These are phyloP conservation scores for Ostrea edulis DNA, from an alignment of 1,140 invertebrate genomes.

Conservation along the genomic window DNA sequence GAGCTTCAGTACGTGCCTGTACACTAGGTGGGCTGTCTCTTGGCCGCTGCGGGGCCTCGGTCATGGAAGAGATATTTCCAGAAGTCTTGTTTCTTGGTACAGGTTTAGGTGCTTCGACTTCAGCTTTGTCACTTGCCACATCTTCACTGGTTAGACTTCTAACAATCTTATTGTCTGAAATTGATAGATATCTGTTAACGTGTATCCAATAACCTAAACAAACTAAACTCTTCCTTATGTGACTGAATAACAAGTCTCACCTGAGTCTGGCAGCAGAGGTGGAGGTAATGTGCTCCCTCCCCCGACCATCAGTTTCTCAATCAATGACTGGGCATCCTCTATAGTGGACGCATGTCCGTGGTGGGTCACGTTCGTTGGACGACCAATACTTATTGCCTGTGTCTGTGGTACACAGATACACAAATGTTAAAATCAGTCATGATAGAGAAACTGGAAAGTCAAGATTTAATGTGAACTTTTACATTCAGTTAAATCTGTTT, in stretches of 20 bases:
- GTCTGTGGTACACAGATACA: not conserved
- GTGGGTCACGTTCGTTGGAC: constrained; percentile 75
- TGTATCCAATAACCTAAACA: not conserved
- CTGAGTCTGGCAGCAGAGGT: constrained; percentile 59
- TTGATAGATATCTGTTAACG: not conserved
- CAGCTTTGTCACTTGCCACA: constrained; percentile 45
- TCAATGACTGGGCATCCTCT: constrained; percentile 72
- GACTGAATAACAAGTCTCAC: not conserved
- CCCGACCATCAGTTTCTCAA: constrained; percentile 68
- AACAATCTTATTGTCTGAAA: constrained; percentile 28
- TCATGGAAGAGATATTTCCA: constrained; percentile 62
- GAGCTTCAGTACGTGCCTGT: constrained; percentile 50
- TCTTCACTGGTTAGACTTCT: constrained; percentile 75
- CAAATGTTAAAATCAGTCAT: too few relatives aligned
- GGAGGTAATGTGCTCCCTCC: constrained; percentile 53
- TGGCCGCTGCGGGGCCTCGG: constrained; percentile 56
- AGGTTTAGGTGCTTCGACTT: constrained; percentile 54
- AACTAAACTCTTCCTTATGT: not conserved
- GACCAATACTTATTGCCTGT: constrained; percentile 63
- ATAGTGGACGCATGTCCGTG: constrained; percentile 69
- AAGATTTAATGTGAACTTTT: too few relatives aligned
- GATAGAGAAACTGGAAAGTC: too few relatives aligned
- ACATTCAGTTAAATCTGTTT: too few relatives aligned
- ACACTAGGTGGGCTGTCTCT: constrained; percentile 59
- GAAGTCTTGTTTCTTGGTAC: constrained; percentile 58